A percentile compares a stretch with the other conserved stretches of the same genome.
These are phyloP conservation scores for Sebastes jordani DNA, from an alignment of 2,797 vertebrate genomes.

Conservation along the genomic window DNA sequence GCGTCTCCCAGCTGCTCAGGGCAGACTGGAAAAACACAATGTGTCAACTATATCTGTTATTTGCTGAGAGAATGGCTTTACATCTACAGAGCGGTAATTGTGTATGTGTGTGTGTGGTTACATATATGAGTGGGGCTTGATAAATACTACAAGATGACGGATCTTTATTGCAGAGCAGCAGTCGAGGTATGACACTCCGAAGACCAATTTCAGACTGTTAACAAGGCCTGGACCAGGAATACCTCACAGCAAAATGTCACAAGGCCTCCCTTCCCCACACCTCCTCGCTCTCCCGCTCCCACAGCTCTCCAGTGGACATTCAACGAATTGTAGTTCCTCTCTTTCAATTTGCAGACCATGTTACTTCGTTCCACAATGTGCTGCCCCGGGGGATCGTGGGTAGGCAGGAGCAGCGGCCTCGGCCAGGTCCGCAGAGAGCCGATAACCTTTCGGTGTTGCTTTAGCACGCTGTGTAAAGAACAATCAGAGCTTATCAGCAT, in stretches of 20 bases:
- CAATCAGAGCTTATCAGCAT: slow-evolving; percentile 78
- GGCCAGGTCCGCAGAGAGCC: slow-evolving; percentile 69
- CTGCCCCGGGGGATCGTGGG: slow-evolving; percentile 51
- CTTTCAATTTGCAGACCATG: slow-evolving; percentile 69
- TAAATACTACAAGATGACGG: slow-evolving; percentile 61
- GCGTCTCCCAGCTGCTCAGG: slow-evolving; percentile 5
- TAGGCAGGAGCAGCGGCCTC: slow-evolving; percentile 53
- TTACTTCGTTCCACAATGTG: slow-evolving; percentile 63
- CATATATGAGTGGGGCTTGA: slow-evolving; percentile 40
- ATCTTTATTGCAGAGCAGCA: slow-evolving; percentile 59
- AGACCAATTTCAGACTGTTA: slow-evolving; percentile 68
- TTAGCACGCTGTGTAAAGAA: slow-evolving; percentile 74
- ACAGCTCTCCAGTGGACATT: slow-evolving; percentile 62
- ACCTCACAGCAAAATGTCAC: slow-evolving; percentile 67
- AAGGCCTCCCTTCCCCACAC: slow-evolving; percentile 41
- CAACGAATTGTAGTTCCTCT: slow-evolving; percentile 68
- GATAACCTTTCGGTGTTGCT: slow-evolving; percentile 79
- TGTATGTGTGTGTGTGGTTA: slow-evolving; percentile 11
- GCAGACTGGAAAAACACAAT: slow-evolving; percentile 8
- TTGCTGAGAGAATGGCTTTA: slow-evolving; percentile 49
- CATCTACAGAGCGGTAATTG: slow-evolving; percentile 48
- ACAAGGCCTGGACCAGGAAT: slow-evolving; percentile 60
- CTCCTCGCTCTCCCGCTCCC: slow-evolving; percentile 35
- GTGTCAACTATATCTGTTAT: slow-evolving; percentile 60
- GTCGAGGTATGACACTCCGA: slow-evolving; percentile 54